phyloP scores from a whole-genome alignment of 2,888 invertebrate species.

The Dasypogon diadema region DNA sequence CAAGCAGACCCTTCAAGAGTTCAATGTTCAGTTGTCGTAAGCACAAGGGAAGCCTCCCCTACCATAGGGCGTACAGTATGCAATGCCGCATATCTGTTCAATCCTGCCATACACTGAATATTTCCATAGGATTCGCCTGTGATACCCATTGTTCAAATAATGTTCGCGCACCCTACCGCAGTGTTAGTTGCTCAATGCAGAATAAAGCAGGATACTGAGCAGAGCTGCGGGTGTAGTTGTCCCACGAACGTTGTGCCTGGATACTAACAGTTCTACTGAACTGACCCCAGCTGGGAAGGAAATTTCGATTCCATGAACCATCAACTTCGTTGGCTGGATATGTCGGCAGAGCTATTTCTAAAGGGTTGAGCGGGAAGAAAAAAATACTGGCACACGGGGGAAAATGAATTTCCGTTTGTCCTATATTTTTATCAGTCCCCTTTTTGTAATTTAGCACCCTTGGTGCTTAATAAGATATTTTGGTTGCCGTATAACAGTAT shows the following conservation, averaged over 20 bases:
- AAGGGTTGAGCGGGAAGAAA: background rate
- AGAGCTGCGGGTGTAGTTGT: background rate
- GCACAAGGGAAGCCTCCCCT: conserved; percentile 19
- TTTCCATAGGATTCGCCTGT: background rate
- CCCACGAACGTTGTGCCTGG: too few species aligned
- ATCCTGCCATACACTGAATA: background rate
- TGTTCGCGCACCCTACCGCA: background rate
- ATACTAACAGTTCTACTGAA: too few species aligned
- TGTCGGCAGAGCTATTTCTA: background rate
- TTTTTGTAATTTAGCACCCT: background rate
- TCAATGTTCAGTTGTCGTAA: conserved; percentile 47
- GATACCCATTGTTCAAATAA: background rate
- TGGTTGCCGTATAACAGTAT: too few species aligned
- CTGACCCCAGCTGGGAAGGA: background rate
- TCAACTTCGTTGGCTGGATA: background rate
- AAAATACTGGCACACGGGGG: too few species aligned
- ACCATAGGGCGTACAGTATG: too few species aligned
- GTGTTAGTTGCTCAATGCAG: background rate
- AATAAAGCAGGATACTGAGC: background rate
- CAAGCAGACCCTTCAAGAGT: conserved; percentile 47
- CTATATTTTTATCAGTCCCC: background rate
- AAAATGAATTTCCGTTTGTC: background rate
- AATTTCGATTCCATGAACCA: background rate
- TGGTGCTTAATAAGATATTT: background rate
- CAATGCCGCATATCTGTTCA: background rate